Base-by-base conservation (phyloP, 2,113 vertebrate genomes). In the Sinocyclocheilus rhinocerous region DNA sequence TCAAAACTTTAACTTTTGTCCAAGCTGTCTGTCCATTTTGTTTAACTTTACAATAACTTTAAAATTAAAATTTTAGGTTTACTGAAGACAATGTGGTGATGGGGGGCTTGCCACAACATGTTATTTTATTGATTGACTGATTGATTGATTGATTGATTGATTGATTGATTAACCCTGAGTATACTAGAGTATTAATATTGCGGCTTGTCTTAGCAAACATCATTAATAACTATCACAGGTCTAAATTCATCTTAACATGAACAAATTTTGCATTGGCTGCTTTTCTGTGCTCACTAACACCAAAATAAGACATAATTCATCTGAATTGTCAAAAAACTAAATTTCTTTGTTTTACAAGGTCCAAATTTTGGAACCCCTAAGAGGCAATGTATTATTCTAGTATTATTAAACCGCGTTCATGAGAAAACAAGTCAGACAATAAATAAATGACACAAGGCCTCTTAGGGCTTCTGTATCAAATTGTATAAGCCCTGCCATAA, bases 401-500 rank as follows among this genome's bases (percentile, higher is more conserved):
- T 48, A 75, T 75, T 15, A 45, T 48, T 75, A 75, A 13, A 11
- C n/a, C 13, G 1, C n/a, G 39, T 20, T 45, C 22, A 73, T n/a
- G 22, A 4, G 11, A 8, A 48, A 15, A 26, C n/a, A 24, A 76
- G n/a, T 26, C 22, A 24, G 72, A 72, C 33, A 72, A 72, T 48
- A 75, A 48, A 48, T 24, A 48, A 61, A 50, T 26, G 50, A 50
- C 6, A 13, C 42, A 26, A 15, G 12, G 11, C 42, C 72, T 76
- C 39, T 7, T 24, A 16, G 72, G 42, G 12, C 72, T 48, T 76
- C 6, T 76, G n/a, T 77, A 33, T 77, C 50, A 77, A 77, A 55
- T 29, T 55, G 76, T 55, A 50, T 55, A 57, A 77, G 50, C 76
- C 50, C 81, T 90, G 84, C 67, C 84, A 61, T 88, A 73, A 89